These are phyloP conservation scores for Resseliella maxima DNA, from an alignment of 2,888 invertebrate genomes.

Conservation along the genomic window DNA sequence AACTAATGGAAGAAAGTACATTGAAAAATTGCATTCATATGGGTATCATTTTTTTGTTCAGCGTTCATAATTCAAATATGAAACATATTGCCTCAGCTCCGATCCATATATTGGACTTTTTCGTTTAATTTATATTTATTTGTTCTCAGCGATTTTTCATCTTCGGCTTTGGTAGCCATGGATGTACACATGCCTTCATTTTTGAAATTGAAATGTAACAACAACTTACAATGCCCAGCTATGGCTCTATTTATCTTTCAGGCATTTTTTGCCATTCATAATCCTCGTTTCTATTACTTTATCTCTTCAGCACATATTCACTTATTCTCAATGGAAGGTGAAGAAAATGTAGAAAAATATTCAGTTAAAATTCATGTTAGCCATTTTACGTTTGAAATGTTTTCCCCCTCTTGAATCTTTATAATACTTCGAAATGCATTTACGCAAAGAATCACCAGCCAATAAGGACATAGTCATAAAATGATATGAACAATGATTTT, in stretches of 20 bases:
- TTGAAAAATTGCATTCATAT: slow-evolving; percentile 47
- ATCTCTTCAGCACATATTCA: neutral
- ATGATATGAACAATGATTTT: slow-evolving; percentile 24
- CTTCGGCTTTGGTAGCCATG: neutral
- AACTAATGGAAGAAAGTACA: neutral
- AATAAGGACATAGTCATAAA: neutral
- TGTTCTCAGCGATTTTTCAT: neutral
- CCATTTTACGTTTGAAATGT: neutral
- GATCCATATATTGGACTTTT: slow-evolving; percentile 2
- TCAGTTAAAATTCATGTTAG: neutral
- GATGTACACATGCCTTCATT: neutral
- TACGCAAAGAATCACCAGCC: neutral
- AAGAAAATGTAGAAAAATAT: neutral
- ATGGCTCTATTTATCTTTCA: neutral
- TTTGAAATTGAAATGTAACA: slow-evolving; percentile 14
- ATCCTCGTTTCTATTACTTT: slow-evolving; percentile 8
- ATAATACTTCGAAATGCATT: neutral
- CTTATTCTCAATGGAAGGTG: neutral
- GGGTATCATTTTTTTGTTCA: neutral
- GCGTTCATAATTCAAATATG: slow-evolving; percentile 35
- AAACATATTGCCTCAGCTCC: slow-evolving; percentile 30
- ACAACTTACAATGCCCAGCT: slow-evolving; percentile 1
- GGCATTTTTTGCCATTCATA: neutral
- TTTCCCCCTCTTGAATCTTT: neutral
- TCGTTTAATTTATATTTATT: slow-evolving; percentile 22